These are phyloP conservation scores for Leptothorax acervorum DNA, from an alignment of 2,888 invertebrate genomes.

Conservation along the genomic window DNA sequence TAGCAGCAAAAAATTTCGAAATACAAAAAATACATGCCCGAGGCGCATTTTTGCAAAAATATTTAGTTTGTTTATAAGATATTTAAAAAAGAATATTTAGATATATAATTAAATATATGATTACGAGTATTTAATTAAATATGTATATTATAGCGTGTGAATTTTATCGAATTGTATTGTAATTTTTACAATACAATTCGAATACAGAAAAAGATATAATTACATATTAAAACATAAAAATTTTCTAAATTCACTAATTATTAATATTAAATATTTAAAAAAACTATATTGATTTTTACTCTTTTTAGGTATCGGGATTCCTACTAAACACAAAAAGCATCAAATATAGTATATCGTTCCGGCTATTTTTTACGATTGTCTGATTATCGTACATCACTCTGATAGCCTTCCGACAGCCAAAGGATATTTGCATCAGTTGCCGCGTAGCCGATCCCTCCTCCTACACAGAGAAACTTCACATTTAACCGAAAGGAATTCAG, in stretches of 20 bases:
- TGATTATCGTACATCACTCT: constrained; percentile 28
- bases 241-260: background rate
- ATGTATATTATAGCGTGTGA: background rate
- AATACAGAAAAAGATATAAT: background rate
- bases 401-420: constrained; percentile 6
- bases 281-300: background rate
- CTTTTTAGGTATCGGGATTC: background rate
- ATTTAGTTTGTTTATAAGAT: background rate
- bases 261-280: background rate
- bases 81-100: background rate
- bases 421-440: constrained; percentile 38
- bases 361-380: background rate
- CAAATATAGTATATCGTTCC: background rate
- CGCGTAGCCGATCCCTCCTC: constrained; percentile 31
- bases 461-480: constrained; percentile 40
- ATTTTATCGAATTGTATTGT: background rate
- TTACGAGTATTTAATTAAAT: background rate
- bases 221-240: background rate
- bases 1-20: background rate
- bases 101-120: background rate
- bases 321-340: background rate
- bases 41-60: background rate
- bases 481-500: constrained; percentile 56
- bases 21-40: background rate
- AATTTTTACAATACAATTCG: too few species aligned